Evolutionary conservation across 2,888 invertebrate genomes (phyloP).

Genomic region (Tineola bisselliella): DNA sequence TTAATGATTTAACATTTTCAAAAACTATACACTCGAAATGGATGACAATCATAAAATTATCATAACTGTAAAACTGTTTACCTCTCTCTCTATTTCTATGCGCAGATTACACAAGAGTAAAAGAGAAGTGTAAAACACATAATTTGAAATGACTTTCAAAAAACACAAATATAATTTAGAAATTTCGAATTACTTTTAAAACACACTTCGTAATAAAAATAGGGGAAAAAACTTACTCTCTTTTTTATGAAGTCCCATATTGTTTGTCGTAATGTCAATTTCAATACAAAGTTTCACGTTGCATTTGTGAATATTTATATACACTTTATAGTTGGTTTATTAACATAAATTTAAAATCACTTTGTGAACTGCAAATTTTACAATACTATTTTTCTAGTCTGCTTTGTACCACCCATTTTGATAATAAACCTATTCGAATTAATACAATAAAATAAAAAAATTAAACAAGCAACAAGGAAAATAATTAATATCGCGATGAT

Average conservation of each 20-base stretch:
- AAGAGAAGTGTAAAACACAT: too few species aligned
- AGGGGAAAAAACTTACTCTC: conserved; percentile 52
- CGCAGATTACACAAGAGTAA: too few species aligned
- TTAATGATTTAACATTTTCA: not conserved
- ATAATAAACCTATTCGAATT: too few species aligned
- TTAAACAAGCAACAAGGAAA: too few species aligned
- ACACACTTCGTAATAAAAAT: too few species aligned
- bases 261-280: conserved; percentile 18
- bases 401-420: not conserved
- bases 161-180: too few species aligned
- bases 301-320: conserved; percentile 27
- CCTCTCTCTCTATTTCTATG: not conserved
- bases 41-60: not conserved
- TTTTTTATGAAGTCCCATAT: conserved; percentile 53
- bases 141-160: too few species aligned
- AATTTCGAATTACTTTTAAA: too few species aligned
- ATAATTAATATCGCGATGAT: not conserved
- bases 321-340: conserved; percentile 29
- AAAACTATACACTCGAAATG: not conserved
- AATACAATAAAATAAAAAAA: too few species aligned
- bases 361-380: not conserved
- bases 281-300: not conserved
- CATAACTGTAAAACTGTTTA: too few species aligned
- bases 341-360: not conserved
- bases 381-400: not conserved